A percentile compares a stretch with the other conserved stretches of the same genome.
These are phyloP conservation scores for Upupa epops DNA, from an alignment of 2,113 vertebrate species.

Conservation along the genomic window DNA sequence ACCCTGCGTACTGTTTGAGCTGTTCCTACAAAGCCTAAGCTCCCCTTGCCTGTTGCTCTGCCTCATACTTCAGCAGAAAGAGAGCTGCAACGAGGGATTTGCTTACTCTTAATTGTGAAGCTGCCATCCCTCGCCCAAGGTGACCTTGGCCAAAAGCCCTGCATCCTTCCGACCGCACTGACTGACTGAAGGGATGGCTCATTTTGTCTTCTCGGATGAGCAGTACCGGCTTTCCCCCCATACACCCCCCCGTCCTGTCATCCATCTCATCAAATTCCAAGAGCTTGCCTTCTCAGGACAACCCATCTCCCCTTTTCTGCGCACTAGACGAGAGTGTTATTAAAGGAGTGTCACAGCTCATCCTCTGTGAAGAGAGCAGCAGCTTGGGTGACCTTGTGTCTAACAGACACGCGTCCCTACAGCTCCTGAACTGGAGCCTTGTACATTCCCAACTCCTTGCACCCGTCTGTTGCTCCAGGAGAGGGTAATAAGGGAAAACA, in stretches of 20 bases:
- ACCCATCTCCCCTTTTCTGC: not conserved
- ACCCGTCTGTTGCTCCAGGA: not conserved
- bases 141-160: constrained; percentile 4
- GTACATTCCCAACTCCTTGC: not conserved
- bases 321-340: not conserved
- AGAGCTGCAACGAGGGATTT: not conserved
- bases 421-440: not conserved
- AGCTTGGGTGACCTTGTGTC: not conserved
- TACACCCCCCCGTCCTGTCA: not conserved
- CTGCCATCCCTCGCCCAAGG: not conserved
- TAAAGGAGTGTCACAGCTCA: not conserved
- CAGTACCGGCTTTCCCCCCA: not conserved
- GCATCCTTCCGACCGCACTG: not conserved
- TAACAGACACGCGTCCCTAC: not conserved
- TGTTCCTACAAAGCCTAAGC: not conserved
- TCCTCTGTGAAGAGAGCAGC: not conserved
- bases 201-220: not conserved
- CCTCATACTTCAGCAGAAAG: not conserved
- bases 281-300: not conserved
- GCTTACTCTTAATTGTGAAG: not conserved
- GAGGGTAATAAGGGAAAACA: not conserved
- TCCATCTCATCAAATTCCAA: not conserved
- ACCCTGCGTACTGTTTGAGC: not conserved
- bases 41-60: not conserved
- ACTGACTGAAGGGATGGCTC: not conserved